Evolutionary conservation across 2,797 vertebrate genomes (phyloP), one percentile per base, ranked within the genome.

Genomic region (Orestias chungarensis): DNA sequence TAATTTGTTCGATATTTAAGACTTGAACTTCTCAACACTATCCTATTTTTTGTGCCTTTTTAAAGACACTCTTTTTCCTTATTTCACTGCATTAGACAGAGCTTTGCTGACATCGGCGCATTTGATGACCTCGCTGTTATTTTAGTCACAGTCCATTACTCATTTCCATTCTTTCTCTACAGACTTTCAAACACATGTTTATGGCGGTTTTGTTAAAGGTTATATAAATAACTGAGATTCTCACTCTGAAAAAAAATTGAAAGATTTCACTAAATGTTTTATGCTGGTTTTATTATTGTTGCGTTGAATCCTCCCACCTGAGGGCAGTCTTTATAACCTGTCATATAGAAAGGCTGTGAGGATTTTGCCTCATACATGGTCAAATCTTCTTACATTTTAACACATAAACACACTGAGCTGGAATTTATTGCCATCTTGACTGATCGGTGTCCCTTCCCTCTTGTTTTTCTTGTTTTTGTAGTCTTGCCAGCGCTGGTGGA

Each of bases 401-500:
- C 49, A 1, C 20, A 66, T 20, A 25, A 46, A 12, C 52, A 66
- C 43, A 68, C 50, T 68, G 52, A 70, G 42, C 40, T 64, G 46
- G n/a, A n/a, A 61, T 2, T 70, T 74, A 81, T 54, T 55, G 25
- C 49, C 54, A 31, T 44, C 42, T 12, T 55, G 42, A 38, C 15
- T 74, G 29, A 66, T 79, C 35, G 15, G 1, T 29, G 31, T 5
- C 38, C 65, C 46, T 20, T 9, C 9, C 0, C 11, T 50, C 46
- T 69, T 20, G 42, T 57, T 1, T 57, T 29, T 7, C 27, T n/a
- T 12, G 0, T 27, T 23, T 8, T 7, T 87, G 23, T 76, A 99
- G 97, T 98, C 83, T 82, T 97, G 64, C 92, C 95, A 83, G 94
- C 95, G 71, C 93, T 99, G 89, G 93, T 97, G 91, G 97, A 99